Conservation (phyloP, 2,797 vertebrate species). For the Chanos chanos region DNA sequence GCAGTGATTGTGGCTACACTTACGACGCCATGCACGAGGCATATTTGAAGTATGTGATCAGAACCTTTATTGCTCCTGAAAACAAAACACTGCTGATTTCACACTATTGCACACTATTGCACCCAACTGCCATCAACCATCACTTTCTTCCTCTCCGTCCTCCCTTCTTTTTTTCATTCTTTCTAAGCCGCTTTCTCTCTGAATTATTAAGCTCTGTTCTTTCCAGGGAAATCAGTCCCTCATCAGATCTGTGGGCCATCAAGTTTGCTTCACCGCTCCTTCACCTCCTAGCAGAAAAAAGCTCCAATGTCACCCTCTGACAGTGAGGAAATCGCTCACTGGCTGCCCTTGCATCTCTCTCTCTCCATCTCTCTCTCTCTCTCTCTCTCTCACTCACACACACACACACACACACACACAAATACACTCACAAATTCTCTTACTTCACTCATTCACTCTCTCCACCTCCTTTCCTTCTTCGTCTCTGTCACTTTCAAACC, state of each 20-base stretch:
- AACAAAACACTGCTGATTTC: slow-evolving; percentile 19
- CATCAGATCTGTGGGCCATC: slow-evolving; percentile 67
- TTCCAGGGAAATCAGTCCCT: slow-evolving; percentile 58
- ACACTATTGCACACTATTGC: slow-evolving; percentile 18
- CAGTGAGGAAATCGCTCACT: slow-evolving; percentile 68
- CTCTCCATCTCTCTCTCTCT: slow-evolving; percentile 19
- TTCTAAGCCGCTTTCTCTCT: slow-evolving; percentile 43
- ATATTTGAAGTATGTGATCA: neutral
- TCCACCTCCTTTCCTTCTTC: slow-evolving; percentile 8
- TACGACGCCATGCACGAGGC: no score
- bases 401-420: slow-evolving; percentile 52
- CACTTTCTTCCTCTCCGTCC: slow-evolving; percentile 12
- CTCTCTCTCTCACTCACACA: slow-evolving; percentile 42
- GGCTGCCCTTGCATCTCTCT: slow-evolving; percentile 42
- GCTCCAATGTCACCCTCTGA: slow-evolving; percentile 56
- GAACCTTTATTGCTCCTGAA: neutral
- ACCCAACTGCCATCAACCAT: slow-evolving; percentile 35
- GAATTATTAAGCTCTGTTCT: slow-evolving; percentile 71
- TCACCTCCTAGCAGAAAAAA: slow-evolving; percentile 52
- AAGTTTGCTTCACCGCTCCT: slow-evolving; percentile 65
- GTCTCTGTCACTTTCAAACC: neutral
- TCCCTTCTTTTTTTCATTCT: slow-evolving; percentile 27
- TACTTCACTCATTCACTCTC: slow-evolving; percentile 43
- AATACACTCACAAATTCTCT: slow-evolving; percentile 52
- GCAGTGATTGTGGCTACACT: no score